A percentile compares a stretch with the other conserved stretches of the same genome.
phyloP scores from a whole-genome alignment of 2,797 vertebrate genomes.

The Knipowitschia caucasica region DNA sequence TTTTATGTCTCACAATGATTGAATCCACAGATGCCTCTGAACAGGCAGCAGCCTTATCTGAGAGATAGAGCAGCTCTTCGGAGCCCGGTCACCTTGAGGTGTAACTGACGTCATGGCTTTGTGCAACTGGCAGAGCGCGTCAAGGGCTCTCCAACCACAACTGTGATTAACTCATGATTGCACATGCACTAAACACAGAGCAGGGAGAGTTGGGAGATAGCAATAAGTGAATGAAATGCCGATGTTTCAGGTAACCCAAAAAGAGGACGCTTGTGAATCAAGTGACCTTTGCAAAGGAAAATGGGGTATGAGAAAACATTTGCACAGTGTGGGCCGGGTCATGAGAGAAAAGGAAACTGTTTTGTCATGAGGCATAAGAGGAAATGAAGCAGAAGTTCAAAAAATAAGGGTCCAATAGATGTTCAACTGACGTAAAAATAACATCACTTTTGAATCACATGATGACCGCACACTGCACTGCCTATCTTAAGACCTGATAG shows the following conservation, averaged over 20 bases:
- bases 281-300: background rate
- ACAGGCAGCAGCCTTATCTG: slow-evolving; percentile 40
- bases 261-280: background rate
- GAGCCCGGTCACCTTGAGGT: slow-evolving; percentile 66
- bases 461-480: slow-evolving; percentile 23
- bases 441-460: slow-evolving; percentile 36
- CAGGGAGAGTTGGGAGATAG: background rate
- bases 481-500: slow-evolving; percentile 1
- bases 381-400: slow-evolving; percentile 46
- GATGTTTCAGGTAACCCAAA: background rate
- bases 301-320: slow-evolving; percentile 2
- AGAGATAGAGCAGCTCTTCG: slow-evolving; percentile 46
- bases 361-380: slow-evolving; percentile 26
- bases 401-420: slow-evolving; percentile 23
- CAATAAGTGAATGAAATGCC: background rate
- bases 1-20: slow-evolving; percentile 24
- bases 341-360: slow-evolving; percentile 26
- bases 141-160: slow-evolving; percentile 28
- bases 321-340: slow-evolving; percentile 21
- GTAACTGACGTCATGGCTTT: slow-evolving; percentile 56
- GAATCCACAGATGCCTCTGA: slow-evolving; percentile 10
- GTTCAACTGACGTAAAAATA: slow-evolving; percentile 10
- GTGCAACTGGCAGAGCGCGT: slow-evolving; percentile 25
- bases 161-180: slow-evolving; percentile 11
- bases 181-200: background rate